phyloP scores from a whole-genome alignment of 2,888 invertebrate species.

The Glaucopsyche alexis region DNA sequence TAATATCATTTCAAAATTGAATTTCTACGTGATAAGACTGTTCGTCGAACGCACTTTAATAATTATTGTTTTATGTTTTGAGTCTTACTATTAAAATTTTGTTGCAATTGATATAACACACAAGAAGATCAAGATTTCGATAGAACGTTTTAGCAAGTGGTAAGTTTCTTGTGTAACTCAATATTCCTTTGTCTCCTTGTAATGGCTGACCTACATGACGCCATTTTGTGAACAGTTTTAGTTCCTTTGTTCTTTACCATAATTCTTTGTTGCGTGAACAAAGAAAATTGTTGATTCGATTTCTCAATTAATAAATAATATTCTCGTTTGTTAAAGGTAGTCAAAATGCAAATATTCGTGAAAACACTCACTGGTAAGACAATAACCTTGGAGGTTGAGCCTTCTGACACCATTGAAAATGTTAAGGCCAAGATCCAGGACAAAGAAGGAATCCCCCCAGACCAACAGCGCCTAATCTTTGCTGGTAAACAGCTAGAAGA shows the following conservation, averaged over 20 bases:
- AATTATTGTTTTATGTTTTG: neutral
- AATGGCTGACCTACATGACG: conserved; percentile 27
- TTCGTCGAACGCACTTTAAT: neutral
- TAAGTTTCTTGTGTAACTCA: conserved; percentile 14
- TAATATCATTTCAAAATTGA: neutral
- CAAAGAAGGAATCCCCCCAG: conserved; percentile 48
- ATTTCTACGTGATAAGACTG: conserved; percentile 1
- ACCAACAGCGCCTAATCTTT: conserved; percentile 47
- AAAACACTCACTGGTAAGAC: conserved; percentile 53
- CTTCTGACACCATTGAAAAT: conserved; percentile 47
- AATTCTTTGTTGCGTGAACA: neutral
- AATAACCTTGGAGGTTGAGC: conserved; percentile 49
- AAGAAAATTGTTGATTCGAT: neutral
- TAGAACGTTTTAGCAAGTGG: neutral
- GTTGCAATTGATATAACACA: neutral
- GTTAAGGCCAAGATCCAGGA: conserved; percentile 45
- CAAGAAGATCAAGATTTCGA: neutral
- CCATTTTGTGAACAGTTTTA: conserved; percentile 32
- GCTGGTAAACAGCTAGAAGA: conserved; percentile 48
- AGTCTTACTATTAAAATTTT: neutral
- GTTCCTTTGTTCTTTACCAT: conserved; percentile 23
- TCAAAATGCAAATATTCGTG: conserved; percentile 44
- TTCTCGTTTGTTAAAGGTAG: conserved; percentile 38
- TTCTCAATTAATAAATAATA: conserved; percentile 13
- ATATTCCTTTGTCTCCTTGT: neutral